Evolutionary conservation across 2,888 invertebrate species (phyloP), one percentile per base, ranked within the genome.

Genomic region (Drosophila testacea): DNA sequence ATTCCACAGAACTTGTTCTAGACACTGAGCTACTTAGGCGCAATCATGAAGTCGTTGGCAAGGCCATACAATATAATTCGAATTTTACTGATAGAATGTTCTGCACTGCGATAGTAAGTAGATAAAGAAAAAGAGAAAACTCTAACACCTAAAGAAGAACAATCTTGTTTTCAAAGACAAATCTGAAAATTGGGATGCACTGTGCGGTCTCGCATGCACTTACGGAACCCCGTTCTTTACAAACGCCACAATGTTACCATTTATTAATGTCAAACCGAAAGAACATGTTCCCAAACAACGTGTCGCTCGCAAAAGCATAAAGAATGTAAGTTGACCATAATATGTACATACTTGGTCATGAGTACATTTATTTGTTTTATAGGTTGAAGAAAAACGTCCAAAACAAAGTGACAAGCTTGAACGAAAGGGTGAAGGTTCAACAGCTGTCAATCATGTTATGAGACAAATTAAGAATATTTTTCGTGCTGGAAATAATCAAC

Each of bases 361-460:
- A 16, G 16, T 16, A 16, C 16, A 39, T n/a, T 10, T 22, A 6
- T 30, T 5, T 4, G 36, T 30, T 48, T 16, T 9, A 7, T 42
- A 93, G 79, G 88, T 81, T 2, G 88, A 81, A 62, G 93, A 93
- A 70, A 93, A 93, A 71, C 92, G 93, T 60, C 93, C 94, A 2
- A 93, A 93, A 77, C 93, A 92, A 71, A 85, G 94, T 9, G 89
- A 91, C 2, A 90, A 90, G 56, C 64, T 93, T 7, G 93, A 93
- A 13, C 93, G 94, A 60, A 93, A 93, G 46, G 94, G 94, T 71
- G 93, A 93, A 62, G 93, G 93, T 9, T 92, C 94, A n/a, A 93
- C 94, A 55, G 93, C 94, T 68, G 94, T 94, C 4, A 93, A 94
- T n/a, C 92, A 93, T 64, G 92, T 93, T 55, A 90, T 94, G 10